A percentile compares a stretch with the other conserved stretches of the same genome.
Conservation (phyloP, 2,888 invertebrate genomes). For the Stenurella melanura region DNA sequence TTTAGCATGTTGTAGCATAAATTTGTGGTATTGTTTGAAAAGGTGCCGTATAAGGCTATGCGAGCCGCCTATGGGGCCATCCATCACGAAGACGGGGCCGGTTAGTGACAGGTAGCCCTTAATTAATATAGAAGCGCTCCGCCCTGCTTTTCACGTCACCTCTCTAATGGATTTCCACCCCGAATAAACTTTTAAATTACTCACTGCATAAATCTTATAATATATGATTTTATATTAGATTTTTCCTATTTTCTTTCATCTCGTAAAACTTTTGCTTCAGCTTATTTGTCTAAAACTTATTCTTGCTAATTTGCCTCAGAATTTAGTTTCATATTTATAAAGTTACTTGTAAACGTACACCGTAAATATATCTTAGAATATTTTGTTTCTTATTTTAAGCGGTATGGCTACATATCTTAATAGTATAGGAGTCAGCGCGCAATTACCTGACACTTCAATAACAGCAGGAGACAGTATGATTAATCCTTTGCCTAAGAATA, state of each 20-base stretch:
- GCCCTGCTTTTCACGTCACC: constrained; percentile 71
- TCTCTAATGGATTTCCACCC: constrained; percentile 71
- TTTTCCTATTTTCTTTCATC: constrained; percentile 30
- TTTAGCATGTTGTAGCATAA: constrained; percentile 30
- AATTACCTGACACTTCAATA: no score
- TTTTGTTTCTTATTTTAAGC: neutral
- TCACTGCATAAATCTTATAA: constrained; percentile 68
- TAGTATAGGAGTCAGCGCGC: no score
- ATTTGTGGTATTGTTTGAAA: constrained; percentile 34
- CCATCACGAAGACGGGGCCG: constrained; percentile 70
- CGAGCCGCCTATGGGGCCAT: constrained; percentile 69
- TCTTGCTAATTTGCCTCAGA: neutral
- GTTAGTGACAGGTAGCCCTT: constrained; percentile 72
- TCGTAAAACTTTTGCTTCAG: constrained; percentile 15
- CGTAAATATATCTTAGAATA: neutral
- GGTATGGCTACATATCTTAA: no score
- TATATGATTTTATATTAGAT: constrained; percentile 50
- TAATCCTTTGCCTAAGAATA: no score
- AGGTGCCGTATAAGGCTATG: constrained; percentile 43
- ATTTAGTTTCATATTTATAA: neutral
- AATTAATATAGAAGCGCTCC: constrained; percentile 73
- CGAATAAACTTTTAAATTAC: constrained; percentile 71
- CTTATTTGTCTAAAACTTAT: constrained; percentile 14
- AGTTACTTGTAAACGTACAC: neutral
- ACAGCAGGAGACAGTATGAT: no score